Percentiles rank a stretch among this genome's conserved stretches.
Conservation (phyloP, 2,113 vertebrate species). For the Clarias batrachus region DNA sequence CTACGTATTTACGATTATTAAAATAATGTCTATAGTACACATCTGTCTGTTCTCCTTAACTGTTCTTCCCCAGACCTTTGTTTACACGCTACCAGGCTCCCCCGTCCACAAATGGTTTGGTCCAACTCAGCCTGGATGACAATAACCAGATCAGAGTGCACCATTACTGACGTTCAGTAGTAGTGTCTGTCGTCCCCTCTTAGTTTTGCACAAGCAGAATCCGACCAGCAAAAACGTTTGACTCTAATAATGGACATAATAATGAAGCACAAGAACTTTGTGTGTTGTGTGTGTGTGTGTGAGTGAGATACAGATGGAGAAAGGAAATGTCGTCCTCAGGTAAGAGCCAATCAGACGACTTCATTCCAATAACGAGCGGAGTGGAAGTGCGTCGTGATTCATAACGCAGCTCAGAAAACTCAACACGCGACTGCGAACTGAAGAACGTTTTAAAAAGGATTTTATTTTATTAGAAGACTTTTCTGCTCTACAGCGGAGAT, state of each 20-base stretch:
- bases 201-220: background rate
- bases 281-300: background rate
- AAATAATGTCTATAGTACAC: background rate
- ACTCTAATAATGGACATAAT: background rate
- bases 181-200: background rate
- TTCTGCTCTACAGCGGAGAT: background rate
- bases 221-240: background rate
- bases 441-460: background rate
- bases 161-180: conserved; percentile 68
- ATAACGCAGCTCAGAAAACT: background rate
- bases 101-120: conserved; percentile 59
- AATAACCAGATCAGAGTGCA: conserved; percentile 82
- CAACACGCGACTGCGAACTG: background rate
- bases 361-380: background rate
- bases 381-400: background rate
- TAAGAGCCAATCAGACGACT: background rate
- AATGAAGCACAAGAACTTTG: too few relatives aligned
- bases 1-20: too few relatives aligned
- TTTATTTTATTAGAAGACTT: background rate
- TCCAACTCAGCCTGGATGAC: conserved; percentile 86
- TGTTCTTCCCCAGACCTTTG: conserved; percentile 69
- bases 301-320: background rate
- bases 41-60: conserved; percentile 75
- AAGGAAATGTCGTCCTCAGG: background rate
- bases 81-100: conserved; percentile 63